Evolutionary conservation across 1,140 invertebrate species (phyloP), one percentile per base, ranked within the genome.

Genomic region (Physella acuta): DNA sequence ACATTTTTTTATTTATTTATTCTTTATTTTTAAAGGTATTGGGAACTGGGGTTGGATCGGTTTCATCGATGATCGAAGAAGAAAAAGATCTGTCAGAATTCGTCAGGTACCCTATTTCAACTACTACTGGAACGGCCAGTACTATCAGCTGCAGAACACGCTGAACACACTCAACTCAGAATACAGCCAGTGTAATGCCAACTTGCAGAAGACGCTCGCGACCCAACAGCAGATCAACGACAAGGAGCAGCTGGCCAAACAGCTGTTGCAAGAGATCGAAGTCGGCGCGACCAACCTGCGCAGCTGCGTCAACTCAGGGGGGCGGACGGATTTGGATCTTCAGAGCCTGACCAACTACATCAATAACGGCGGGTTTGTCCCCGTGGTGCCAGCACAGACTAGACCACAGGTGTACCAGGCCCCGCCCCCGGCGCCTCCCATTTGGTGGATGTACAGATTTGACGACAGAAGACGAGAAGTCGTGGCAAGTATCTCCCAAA

Each of bases 121-220:
- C 34, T 44, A 44, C 39, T 60, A 60, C 58, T 60, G 33, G 31
- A 60, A 60, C 58, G 37, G 37, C 33, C 8, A 60, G 17, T n/a
- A 60, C 11, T 16, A 24, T 34, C 31, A 60, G 4, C 24, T 60
- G 20, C 58, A 60, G 31, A 36, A 3, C n/a, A 60, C 58, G n/a
- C 24, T 60, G n/a, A 28, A 60, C 11, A 60, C 58, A n/a, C 58
- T 30, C 16, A 60, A 24, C 4, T 8, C 8, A 37, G 58, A 60
- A n/a, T 36, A 33, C 31, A 60, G 24, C 33, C 58, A 60, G n/a
- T 60, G 58, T 20, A 28, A 4, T 4, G 34, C 58, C 31, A 30
- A 24, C 2, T n/a, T 60, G 33, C 58, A 60, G n/a, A 34, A 30
- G 16, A 60, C 37, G 24, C 58, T 30, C 33, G 31, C 58, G 4